These are phyloP conservation scores for Porites lutea DNA, from an alignment of 64 coral and sea anemone species.

Conservation along the genomic window DNA sequence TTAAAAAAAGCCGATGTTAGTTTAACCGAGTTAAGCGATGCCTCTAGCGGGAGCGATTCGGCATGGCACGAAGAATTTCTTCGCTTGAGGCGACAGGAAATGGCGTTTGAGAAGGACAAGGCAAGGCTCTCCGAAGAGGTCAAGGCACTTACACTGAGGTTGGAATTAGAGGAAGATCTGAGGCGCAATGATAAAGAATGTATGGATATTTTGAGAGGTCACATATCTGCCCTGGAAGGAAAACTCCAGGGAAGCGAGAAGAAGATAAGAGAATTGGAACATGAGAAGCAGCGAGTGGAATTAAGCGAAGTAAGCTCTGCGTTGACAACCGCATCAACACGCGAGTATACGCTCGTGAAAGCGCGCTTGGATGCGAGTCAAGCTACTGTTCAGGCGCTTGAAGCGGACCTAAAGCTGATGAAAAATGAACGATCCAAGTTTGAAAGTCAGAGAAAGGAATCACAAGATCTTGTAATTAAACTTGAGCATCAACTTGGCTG, in stretches of 20 bases:
- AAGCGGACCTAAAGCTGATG: constrained; percentile 74
- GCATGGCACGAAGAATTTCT: constrained; percentile 39
- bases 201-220: constrained; percentile 84
- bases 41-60: constrained; percentile 25
- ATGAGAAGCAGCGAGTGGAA: constrained; percentile 60
- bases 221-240: constrained; percentile 76
- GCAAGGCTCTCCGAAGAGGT: constrained; percentile 78
- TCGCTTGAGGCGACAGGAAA: constrained; percentile 21
- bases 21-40: constrained; percentile 48
- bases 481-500: constrained; percentile 66
- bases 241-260: constrained; percentile 82
- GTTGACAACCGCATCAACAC: constrained; percentile 26
- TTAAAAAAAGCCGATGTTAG: constrained; percentile 10
- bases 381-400: constrained; percentile 84
- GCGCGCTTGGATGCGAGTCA: constrained; percentile 66
- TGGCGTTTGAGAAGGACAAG: constrained; percentile 27
- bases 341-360: constrained; percentile 21
- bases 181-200: constrained; percentile 87
- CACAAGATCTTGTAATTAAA: constrained; percentile 76
- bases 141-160: constrained; percentile 72
- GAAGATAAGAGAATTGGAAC: constrained; percentile 58
- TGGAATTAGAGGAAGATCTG: constrained; percentile 84
- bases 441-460: constrained; percentile 55
- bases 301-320: constrained; percentile 59
- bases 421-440: constrained; percentile 78